phyloP scores from a whole-genome alignment of 2,797 vertebrate genomes.

The Phylloscopus collybita region DNA sequence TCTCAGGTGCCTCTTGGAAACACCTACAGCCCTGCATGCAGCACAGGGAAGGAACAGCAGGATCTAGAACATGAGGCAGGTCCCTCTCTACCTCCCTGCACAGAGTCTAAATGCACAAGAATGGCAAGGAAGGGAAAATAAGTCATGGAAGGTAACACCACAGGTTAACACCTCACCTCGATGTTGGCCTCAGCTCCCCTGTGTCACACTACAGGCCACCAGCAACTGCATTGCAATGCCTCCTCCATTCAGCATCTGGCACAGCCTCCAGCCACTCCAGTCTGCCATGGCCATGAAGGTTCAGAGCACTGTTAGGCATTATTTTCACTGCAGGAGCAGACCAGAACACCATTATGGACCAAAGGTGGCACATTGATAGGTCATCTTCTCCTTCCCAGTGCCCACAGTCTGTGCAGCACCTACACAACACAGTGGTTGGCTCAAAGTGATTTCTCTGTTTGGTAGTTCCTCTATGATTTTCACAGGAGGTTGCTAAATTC shows the following conservation, averaged over 20 bases:
- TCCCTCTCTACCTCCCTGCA: background rate
- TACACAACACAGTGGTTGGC: background rate
- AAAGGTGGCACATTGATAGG: background rate
- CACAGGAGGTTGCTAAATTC: conserved; percentile 7
- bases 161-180: background rate
- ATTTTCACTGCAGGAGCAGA: background rate
- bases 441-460: background rate
- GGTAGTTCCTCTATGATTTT: background rate
- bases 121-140: background rate
- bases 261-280: background rate
- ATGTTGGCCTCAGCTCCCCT: background rate
- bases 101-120: background rate
- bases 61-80: background rate
- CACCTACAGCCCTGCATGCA: background rate
- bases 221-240: background rate
- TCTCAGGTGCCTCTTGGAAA: background rate
- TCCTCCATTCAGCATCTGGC: background rate
- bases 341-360: background rate
- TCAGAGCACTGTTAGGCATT: background rate
- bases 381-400: background rate
- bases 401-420: background rate
- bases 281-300: background rate
- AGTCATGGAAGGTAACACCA: background rate
- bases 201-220: background rate
- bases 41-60: background rate